A percentile compares a stretch with the other conserved stretches of the same genome.
phyloP scores from a whole-genome alignment of 1,140 invertebrate species.

The Papilio aristodemus region DNA sequence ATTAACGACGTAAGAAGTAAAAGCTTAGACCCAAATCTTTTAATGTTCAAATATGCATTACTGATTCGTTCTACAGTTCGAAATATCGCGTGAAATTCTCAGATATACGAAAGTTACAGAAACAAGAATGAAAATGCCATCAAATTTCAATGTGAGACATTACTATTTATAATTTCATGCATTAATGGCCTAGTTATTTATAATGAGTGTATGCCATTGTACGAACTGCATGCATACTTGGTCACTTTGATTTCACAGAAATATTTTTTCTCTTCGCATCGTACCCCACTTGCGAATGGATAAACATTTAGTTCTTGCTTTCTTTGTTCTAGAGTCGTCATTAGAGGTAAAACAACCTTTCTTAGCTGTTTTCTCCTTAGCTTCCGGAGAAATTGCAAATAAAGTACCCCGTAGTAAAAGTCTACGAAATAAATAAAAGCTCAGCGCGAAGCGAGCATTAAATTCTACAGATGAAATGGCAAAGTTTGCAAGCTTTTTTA shows the following conservation, averaged over 20 bases:
- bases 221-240: not conserved
- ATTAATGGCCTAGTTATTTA: too few species aligned
- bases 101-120: too few species aligned
- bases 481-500: constrained; percentile 15
- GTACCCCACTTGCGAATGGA: constrained; percentile 4
- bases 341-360: constrained; percentile 22
- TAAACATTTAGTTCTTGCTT: constrained; percentile 15
- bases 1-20: not conserved
- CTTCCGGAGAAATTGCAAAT: constrained; percentile 22
- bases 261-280: not conserved
- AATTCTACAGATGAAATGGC: constrained; percentile 11
- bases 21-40: too few species aligned
- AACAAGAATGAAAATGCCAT: too few species aligned
- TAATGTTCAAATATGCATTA: too few species aligned
- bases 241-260: not conserved
- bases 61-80: too few species aligned
- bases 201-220: too few species aligned
- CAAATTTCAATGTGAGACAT: too few species aligned
- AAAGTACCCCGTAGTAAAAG: constrained; percentile 13
- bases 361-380: constrained; percentile 22
- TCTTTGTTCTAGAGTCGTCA: constrained; percentile 23
- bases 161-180: too few species aligned
- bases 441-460: constrained; percentile 6
- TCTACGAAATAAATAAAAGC: constrained; percentile 14
- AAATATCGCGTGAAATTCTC: too few species aligned